These are phyloP conservation scores for Percopsis transmontana DNA, from an alignment of 2,113 vertebrate genomes.

Conservation along the genomic window DNA sequence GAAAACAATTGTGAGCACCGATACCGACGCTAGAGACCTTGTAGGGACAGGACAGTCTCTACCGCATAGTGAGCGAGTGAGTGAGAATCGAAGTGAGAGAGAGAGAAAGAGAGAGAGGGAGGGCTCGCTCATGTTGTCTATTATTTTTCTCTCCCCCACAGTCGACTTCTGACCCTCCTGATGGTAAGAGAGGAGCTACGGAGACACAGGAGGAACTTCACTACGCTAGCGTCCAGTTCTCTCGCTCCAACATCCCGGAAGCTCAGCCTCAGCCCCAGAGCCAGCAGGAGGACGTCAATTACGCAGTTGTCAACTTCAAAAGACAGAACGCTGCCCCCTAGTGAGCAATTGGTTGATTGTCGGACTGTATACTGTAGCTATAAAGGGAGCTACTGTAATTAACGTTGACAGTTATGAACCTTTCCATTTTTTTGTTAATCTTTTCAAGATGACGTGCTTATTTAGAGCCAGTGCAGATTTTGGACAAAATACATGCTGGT, in stretches of 20 bases:
- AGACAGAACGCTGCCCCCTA: background rate
- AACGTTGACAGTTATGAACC: background rate
- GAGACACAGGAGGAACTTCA: background rate
- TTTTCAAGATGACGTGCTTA: no score
- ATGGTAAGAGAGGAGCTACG: background rate
- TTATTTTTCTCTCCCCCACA: background rate
- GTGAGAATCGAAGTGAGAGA: background rate
- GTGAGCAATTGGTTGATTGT: no score
- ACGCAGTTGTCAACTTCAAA: background rate
- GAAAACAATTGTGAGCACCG: background rate
- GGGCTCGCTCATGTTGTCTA: background rate
- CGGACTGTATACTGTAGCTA: no score
- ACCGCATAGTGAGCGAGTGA: background rate
- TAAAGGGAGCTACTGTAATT: background rate
- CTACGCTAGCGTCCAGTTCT: background rate
- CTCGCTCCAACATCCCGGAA: background rate
- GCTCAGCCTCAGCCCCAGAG: background rate
- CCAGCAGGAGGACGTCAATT: background rate
- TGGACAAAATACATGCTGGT: no score
- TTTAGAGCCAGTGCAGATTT: no score
- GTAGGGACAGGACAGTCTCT: background rate
- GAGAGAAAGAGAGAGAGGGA: background rate
- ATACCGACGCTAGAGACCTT: background rate
- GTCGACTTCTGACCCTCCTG: background rate
- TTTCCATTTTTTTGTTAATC: no score